phyloP scores from a whole-genome alignment of 2,797 vertebrate species.

The Galaxias olidus region DNA sequence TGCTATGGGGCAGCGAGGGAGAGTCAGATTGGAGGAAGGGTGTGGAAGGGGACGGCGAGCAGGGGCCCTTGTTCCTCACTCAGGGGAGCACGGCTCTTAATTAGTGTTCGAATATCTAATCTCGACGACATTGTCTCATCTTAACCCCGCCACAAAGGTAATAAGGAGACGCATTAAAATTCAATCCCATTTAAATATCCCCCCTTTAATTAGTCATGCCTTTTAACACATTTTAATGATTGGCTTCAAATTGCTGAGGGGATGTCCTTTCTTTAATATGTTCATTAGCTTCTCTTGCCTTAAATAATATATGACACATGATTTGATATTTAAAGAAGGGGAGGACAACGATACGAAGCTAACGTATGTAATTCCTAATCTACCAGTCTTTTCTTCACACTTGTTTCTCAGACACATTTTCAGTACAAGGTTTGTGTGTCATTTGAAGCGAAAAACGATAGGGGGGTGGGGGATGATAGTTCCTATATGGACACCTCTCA shows the following conservation, averaged over 20 bases:
- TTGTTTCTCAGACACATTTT: background rate
- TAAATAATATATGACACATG: slow-evolving; percentile 79
- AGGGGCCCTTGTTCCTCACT: slow-evolving; percentile 70
- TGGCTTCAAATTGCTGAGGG: slow-evolving; percentile 78
- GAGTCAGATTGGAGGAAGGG: slow-evolving; percentile 25
- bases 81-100: slow-evolving; percentile 77
- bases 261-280: slow-evolving; percentile 69
- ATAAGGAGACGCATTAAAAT: slow-evolving; percentile 82
- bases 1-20: slow-evolving; percentile 23
- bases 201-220: slow-evolving; percentile 86
- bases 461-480: slow-evolving; percentile 43
- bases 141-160: slow-evolving; percentile 81
- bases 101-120: slow-evolving; percentile 85
- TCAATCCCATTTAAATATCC: slow-evolving; percentile 82
- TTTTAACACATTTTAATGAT: slow-evolving; percentile 85
- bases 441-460: no score
- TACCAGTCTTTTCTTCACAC: background rate
- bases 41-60: slow-evolving; percentile 54
- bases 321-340: slow-evolving; percentile 70
- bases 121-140: slow-evolving; percentile 78
- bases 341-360: slow-evolving; percentile 11
- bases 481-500: slow-evolving; percentile 56
- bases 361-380: background rate
- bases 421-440: background rate
- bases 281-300: slow-evolving; percentile 76